Base-by-base conservation (phyloP, 2,113 vertebrate genomes). In the Nannobrachium achirus region DNA sequence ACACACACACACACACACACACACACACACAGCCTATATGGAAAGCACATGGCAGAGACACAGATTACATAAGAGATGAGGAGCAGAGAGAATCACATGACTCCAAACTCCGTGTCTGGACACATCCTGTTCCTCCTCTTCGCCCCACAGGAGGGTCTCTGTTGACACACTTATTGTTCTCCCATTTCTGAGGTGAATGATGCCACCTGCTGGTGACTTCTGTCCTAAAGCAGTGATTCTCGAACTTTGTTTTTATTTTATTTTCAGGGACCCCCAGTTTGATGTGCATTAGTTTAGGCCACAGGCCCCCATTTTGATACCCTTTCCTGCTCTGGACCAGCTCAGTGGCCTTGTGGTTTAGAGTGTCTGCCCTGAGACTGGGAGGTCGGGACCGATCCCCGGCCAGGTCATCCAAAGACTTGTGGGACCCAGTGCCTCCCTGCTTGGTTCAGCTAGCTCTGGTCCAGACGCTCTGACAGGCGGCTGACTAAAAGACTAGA, bases 41-140 rank as follows among this genome's bases (percentile, higher is more conserved):
- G 68, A 71, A 57, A 68, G 65, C 66, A 82, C 81, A 86, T 72
- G 78, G 76, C 50, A 52, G 68, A 75, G 67, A 52, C 33, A 61
- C 59, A 63, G 73, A 81, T 87, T 81, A 88, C 70, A 75, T 86
- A 88, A 89, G 77, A 76, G 25, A 75, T 76, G 71, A 83, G 78
- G 78, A 76, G 72, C 69, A 60, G 60, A 65, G 55, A 7, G 4
- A 62, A 75, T 83, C 81, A 90, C 73, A 25, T 92, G 88, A 88
- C 65, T 62, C 18, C 1, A 20, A 56, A 66, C 66, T 63, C 75
- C 59, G 56, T 65, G 62, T 81, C 65, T 80, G 68, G 67, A 73
- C 59, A 72, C 76, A 79, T 80, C 76, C 65, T 78, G 62, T 64
- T 71, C 69, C 72, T 73, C 55, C 45, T 33, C 14, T 45, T 14